Conservation (phyloP, 2,888 invertebrate genomes). For the Andrena fulva region DNA sequence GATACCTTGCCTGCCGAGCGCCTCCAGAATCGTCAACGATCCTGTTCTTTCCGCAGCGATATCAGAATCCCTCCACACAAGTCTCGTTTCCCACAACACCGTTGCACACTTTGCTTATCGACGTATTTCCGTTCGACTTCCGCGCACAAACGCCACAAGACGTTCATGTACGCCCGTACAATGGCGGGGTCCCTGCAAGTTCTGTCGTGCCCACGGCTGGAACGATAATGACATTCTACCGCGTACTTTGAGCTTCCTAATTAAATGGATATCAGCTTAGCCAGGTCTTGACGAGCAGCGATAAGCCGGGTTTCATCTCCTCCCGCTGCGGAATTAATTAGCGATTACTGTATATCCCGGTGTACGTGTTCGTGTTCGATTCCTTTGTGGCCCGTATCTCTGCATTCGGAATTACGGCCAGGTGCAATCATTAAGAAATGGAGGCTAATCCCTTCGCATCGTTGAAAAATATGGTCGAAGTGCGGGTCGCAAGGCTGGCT, state of each 20-base stretch:
- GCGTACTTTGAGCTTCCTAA: slow-evolving; percentile 52
- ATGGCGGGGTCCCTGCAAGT: slow-evolving; percentile 3
- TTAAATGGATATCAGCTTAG: slow-evolving; percentile 69
- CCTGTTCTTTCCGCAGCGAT: not conserved
- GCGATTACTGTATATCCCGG: slow-evolving; percentile 29
- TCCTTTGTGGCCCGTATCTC: slow-evolving; percentile 25
- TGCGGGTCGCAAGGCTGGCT: no score
- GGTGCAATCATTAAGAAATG: slow-evolving; percentile 10
- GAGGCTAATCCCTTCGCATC: not conserved
- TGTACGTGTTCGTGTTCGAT: slow-evolving; percentile 10
- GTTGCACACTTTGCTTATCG: slow-evolving; percentile 6
- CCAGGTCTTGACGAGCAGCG: slow-evolving; percentile 53
- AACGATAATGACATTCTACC: slow-evolving; percentile 60
- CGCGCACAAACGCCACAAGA: slow-evolving; percentile 5
- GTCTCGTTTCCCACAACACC: not conserved
- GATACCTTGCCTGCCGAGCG: not conserved
- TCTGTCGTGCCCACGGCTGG: slow-evolving; percentile 22
- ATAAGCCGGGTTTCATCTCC: slow-evolving; percentile 62
- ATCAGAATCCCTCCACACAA: not conserved
- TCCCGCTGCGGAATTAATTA: slow-evolving; percentile 62
- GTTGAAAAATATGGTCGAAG: no score
- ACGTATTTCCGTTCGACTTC: slow-evolving; percentile 1
- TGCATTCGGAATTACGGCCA: not conserved
- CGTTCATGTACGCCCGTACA: not conserved
- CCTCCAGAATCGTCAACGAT: not conserved